Conservation (phyloP, 2,113 vertebrate species). For the Alouatta palliata region DNA sequence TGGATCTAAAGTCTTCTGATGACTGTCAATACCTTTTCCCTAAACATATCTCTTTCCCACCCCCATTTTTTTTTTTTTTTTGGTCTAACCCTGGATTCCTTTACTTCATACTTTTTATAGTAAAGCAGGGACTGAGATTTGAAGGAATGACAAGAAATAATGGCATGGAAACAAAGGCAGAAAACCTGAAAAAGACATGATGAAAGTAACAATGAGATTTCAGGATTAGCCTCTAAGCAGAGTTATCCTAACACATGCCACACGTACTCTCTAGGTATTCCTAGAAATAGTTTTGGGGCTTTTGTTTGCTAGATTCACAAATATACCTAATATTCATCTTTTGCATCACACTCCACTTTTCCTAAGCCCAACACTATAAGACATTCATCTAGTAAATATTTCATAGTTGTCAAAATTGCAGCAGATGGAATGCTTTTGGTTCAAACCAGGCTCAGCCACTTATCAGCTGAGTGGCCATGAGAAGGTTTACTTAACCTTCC, state of each 20-base stretch:
- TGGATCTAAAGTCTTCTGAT: neutral
- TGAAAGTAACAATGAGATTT: neutral
- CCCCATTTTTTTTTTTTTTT: neutral
- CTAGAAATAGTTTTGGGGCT: neutral
- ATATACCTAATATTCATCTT: neutral
- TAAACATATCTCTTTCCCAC: neutral
- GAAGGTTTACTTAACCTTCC: neutral
- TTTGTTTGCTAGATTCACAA: neutral
- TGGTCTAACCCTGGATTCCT: neutral
- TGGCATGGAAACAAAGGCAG: neutral
- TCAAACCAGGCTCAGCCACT: neutral
- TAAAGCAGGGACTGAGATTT: neutral
- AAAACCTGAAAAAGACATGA: neutral
- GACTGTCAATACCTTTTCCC: neutral
- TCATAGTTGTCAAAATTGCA: neutral
- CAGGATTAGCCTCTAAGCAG: neutral
- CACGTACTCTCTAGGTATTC: neutral
- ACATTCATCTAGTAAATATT: neutral
- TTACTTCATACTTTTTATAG: neutral
- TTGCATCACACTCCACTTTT: neutral
- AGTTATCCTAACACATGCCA: neutral
- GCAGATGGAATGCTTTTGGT: neutral
- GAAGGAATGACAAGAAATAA: neutral
- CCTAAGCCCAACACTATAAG: neutral
- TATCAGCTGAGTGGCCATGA: neutral